A percentile compares a stretch with the other conserved stretches of the same genome.
Evolutionary conservation across 2,888 invertebrate genomes (phyloP).

Genomic region (Creontiades dilutus): DNA sequence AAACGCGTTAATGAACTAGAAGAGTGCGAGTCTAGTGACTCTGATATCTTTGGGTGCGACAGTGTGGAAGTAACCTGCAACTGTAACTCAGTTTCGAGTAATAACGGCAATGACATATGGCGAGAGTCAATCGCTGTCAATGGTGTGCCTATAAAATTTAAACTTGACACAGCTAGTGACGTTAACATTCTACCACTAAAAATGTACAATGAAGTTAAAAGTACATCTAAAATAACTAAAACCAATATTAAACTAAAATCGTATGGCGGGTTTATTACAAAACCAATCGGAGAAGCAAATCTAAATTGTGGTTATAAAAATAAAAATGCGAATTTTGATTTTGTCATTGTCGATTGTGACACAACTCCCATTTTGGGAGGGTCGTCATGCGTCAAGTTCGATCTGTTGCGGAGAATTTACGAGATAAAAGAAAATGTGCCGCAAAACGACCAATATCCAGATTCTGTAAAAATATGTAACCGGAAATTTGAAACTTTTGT

Average conservation of each 20-base stretch:
- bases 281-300: constrained; percentile 33
- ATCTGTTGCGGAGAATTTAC: constrained; percentile 23
- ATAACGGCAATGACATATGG: not conserved
- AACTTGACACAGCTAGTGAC: not conserved
- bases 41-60: too few species aligned
- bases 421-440: not conserved
- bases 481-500: constrained; percentile 28
- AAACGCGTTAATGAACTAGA: constrained; percentile 4
- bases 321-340: constrained; percentile 32
- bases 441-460: too few species aligned
- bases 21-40: constrained; percentile 1
- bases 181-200: constrained; percentile 26
- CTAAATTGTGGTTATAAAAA: constrained; percentile 32
- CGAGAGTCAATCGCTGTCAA: constrained; percentile 14
- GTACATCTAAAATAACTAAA: constrained; percentile 3
- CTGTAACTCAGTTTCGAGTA: not conserved
- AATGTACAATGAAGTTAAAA: constrained; percentile 7
- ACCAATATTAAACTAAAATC: constrained; percentile 9
- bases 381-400: constrained; percentile 6
- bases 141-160: not conserved
- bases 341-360: constrained; percentile 40
- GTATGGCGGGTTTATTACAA: constrained; percentile 16
- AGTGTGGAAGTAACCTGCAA: constrained; percentile 11
- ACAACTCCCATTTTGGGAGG: constrained; percentile 16
- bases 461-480: constrained; percentile 29